These are phyloP conservation scores for Tuberolachnus salignus DNA, from an alignment of 2,888 invertebrate genomes.

Conservation along the genomic window DNA sequence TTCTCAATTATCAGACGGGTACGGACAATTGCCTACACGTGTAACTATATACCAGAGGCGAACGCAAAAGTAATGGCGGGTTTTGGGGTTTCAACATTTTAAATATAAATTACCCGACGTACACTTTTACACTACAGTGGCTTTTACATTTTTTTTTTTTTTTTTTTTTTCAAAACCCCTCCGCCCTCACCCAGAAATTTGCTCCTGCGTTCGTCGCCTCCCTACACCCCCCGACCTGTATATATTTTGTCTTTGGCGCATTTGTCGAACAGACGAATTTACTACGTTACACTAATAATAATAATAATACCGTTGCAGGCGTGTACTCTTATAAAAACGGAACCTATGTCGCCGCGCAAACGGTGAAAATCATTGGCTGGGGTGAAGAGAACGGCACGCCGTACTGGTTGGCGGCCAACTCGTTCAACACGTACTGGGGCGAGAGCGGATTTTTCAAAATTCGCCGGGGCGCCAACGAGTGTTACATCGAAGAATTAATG, in stretches of 20 bases:
- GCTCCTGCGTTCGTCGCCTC: too few relatives aligned
- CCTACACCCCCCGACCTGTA: too few relatives aligned
- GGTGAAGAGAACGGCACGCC: slow-evolving; percentile 77
- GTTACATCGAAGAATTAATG: slow-evolving; percentile 70
- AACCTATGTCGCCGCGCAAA: slow-evolving; percentile 66
- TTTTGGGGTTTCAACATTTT: too few relatives aligned
- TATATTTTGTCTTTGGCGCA: not conserved
- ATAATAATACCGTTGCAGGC: too few relatives aligned
- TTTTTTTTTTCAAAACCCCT: too few relatives aligned
- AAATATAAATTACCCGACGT: too few relatives aligned
- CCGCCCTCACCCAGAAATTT: too few relatives aligned
- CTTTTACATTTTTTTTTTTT: too few relatives aligned
- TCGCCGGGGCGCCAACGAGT: slow-evolving; percentile 77
- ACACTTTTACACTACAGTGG: too few relatives aligned
- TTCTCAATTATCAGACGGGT: slow-evolving; percentile 56
- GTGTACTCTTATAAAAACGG: slow-evolving; percentile 65
- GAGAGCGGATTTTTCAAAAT: slow-evolving; percentile 88
- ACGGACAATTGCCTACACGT: not conserved
- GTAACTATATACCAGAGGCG: too few relatives aligned
- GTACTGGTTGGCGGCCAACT: slow-evolving; percentile 90
- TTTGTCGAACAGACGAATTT: not conserved
- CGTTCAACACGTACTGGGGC: slow-evolving; percentile 94
- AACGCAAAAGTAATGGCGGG: too few relatives aligned
- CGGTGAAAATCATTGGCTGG: slow-evolving; percentile 66
- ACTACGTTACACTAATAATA: not conserved